These are phyloP conservation scores for Paraescarpia echinospica DNA, from an alignment of 1,140 invertebrate species.

Conservation along the genomic window DNA sequence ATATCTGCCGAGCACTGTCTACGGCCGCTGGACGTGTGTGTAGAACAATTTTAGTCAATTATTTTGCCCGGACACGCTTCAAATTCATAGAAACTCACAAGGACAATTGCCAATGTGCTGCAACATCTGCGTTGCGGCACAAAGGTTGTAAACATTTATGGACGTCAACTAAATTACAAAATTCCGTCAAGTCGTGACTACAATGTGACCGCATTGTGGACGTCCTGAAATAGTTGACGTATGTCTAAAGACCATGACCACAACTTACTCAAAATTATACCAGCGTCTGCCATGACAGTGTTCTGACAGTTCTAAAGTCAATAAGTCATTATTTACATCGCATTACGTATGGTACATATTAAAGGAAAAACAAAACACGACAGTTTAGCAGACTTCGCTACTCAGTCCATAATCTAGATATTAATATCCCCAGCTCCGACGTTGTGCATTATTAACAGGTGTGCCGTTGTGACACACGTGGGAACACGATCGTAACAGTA, in stretches of 20 bases:
- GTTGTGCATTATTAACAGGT: not conserved
- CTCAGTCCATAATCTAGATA: not conserved
- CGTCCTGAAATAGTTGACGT: not conserved
- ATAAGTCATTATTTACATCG: no score
- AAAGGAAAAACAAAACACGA: no score
- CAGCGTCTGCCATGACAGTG: no score
- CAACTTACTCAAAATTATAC: not conserved
- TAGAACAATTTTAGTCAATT: not conserved
- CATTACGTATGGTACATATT: no score
- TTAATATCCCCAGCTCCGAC: not conserved
- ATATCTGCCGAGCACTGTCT: not conserved
- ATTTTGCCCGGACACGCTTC: not conserved
- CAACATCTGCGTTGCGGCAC: not conserved
- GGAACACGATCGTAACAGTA: not conserved
- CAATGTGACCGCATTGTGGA: not conserved
- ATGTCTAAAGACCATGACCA: not conserved
- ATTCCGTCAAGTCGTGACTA: not conserved
- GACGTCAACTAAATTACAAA: not conserved
- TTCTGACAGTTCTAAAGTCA: no score
- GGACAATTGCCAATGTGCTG: not conserved
- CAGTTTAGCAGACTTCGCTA: no score
- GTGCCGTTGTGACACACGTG: not conserved
- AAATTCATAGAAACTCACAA: not conserved
- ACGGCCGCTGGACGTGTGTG: not conserved
- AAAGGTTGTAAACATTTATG: not conserved